These are phyloP conservation scores for Dasyurus viverrinus DNA, from an alignment of 2,113 vertebrate genomes.

Conservation along the genomic window DNA sequence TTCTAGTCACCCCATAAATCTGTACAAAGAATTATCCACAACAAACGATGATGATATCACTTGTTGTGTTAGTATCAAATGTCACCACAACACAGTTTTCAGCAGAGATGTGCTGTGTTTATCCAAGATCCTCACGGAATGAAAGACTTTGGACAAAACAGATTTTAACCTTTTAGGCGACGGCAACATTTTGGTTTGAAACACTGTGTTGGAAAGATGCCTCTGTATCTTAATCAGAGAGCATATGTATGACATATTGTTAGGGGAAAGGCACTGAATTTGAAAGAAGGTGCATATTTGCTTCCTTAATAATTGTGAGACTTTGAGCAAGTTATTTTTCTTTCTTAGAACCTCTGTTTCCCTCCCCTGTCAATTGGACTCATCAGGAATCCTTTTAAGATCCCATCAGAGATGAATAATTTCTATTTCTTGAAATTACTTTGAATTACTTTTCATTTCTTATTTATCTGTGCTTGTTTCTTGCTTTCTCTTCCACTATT, in stretches of 20 bases:
- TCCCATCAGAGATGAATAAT: neutral
- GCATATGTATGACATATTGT: neutral
- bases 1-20: neutral
- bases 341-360: neutral
- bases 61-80: slow-evolving; percentile 77
- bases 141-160: neutral
- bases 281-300: neutral
- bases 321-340: neutral
- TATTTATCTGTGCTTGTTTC: neutral
- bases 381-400: neutral
- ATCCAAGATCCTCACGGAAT: neutral
- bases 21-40: neutral
- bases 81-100: slow-evolving; percentile 59
- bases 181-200: neutral
- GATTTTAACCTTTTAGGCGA: neutral
- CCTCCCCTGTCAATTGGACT: neutral
- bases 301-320: neutral
- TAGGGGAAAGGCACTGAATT: neutral
- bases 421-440: neutral
- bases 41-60: slow-evolving; percentile 27
- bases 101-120: neutral
- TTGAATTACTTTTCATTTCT: neutral
- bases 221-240: neutral
- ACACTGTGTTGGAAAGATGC: neutral
- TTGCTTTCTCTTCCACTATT: neutral